Evolutionary conservation across 1,140 invertebrate genomes (phyloP).

Genomic region (Laupala kohalensis): DNA sequence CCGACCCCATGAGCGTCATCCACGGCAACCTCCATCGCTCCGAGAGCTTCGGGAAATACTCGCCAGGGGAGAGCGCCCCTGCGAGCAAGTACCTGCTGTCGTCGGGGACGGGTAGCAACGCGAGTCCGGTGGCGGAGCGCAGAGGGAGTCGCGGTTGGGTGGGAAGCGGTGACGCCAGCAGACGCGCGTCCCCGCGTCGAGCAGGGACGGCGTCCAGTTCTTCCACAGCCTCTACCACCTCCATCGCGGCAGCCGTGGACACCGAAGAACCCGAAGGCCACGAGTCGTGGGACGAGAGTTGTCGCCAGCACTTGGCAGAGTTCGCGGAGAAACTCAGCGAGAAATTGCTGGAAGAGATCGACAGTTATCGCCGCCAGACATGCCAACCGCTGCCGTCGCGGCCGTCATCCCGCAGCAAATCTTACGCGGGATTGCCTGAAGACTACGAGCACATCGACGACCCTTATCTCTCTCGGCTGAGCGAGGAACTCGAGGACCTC

Average conservation of each 20-base stretch:
- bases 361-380: constrained; percentile 40
- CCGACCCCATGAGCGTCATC: constrained; percentile 32
- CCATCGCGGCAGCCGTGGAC: neutral
- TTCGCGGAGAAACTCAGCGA: constrained; percentile 63
- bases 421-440: neutral
- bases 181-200: too few species aligned
- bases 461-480: constrained; percentile 39
- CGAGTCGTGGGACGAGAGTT: constrained; percentile 43
- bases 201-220: neutral
- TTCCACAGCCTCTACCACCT: neutral
- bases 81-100: neutral
- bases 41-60: neutral
- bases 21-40: constrained; percentile 18
- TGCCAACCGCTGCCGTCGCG: neutral
- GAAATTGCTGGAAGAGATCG: constrained; percentile 58
- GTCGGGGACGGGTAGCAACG: neutral
- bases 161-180: neutral
- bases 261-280: constrained; percentile 18
- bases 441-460: constrained; percentile 33
- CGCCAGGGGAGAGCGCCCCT: neutral
- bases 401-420: neutral
- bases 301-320: constrained; percentile 51
- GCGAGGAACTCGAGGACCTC: constrained; percentile 38
- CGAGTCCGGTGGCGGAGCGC: neutral
- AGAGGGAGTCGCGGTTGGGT: neutral